phyloP scores from a whole-genome alignment of 2,113 vertebrate genomes.

The Tricholaema leucomelas region DNA sequence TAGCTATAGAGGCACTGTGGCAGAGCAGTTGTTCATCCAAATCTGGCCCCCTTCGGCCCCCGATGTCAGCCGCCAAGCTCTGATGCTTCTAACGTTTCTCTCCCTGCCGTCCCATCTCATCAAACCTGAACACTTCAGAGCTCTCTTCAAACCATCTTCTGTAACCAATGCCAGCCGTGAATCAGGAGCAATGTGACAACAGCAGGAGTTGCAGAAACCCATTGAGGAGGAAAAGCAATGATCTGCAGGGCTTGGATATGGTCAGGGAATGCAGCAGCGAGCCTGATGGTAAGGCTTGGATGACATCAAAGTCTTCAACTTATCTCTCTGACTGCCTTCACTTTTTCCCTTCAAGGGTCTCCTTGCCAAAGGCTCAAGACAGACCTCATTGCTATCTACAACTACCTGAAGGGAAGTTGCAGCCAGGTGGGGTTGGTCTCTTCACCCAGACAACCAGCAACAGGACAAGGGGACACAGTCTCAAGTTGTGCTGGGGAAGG shows the following conservation, averaged over 20 bases:
- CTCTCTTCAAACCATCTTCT: neutral
- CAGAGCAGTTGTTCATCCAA: neutral
- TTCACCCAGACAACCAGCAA: too few relatives aligned
- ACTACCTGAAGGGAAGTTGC: too few relatives aligned
- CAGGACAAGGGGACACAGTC: too few relatives aligned
- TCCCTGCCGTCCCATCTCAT: neutral
- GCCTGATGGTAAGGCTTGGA: neutral
- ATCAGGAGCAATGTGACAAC: neutral
- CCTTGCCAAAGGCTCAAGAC: too few relatives aligned
- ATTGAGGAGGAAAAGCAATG: neutral
- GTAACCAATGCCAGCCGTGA: accelerated
- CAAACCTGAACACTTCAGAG: neutral
- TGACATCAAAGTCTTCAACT: neutral
- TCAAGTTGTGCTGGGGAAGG: too few relatives aligned
- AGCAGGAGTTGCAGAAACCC: neutral
- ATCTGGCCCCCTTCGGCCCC: neutral
- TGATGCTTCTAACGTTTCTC: neutral
- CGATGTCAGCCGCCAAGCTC: neutral
- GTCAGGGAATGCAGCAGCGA: too few relatives aligned
- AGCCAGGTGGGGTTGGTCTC: too few relatives aligned
- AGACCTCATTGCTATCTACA: too few relatives aligned
- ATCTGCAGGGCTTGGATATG: neutral
- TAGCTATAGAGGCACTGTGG: neutral
- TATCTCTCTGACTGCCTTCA: neutral
- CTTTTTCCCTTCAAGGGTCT: neutral